These are phyloP conservation scores for Sebastes elongatus DNA, from an alignment of 2,797 vertebrate species.

Conservation along the genomic window DNA sequence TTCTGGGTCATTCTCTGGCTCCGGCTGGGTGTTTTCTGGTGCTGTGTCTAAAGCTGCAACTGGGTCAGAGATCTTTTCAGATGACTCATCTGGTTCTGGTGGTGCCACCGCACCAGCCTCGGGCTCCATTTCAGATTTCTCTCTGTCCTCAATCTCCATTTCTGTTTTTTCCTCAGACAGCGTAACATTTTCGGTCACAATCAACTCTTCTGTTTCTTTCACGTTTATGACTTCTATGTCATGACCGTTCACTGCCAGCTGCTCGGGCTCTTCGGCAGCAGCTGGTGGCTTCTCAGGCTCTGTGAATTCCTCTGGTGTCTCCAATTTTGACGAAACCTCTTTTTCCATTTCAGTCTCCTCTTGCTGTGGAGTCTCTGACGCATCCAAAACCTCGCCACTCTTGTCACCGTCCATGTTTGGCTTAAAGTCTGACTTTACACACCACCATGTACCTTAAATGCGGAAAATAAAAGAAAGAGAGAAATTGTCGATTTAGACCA, in stretches of 20 bases:
- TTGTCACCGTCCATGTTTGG: conserved; percentile 76
- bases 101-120: neutral
- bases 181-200: conserved; percentile 11
- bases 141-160: conserved; percentile 5
- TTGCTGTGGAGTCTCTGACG: conserved; percentile 53
- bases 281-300: conserved; percentile 67
- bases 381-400: conserved; percentile 63
- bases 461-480: conserved; percentile 1
- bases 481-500: neutral
- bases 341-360: conserved; percentile 61
- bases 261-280: conserved; percentile 42
- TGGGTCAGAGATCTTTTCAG: conserved; percentile 57
- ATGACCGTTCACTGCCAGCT: conserved; percentile 43
- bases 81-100: conserved; percentile 58
- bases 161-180: conserved; percentile 2
- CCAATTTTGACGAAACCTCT: conserved; percentile 45
- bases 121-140: conserved; percentile 20
- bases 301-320: conserved; percentile 39
- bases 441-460: conserved; percentile 62
- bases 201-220: conserved; percentile 27
- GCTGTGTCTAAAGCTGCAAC: conserved; percentile 30
- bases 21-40: conserved; percentile 45
- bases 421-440: conserved; percentile 51
- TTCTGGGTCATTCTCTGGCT: conserved; percentile 62
- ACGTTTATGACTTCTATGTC: neutral